Percentiles rank a stretch among this genome's conserved stretches.
phyloP scores from a whole-genome alignment of 1,140 invertebrate species.

The Akabosia matsudoensis region DNA sequence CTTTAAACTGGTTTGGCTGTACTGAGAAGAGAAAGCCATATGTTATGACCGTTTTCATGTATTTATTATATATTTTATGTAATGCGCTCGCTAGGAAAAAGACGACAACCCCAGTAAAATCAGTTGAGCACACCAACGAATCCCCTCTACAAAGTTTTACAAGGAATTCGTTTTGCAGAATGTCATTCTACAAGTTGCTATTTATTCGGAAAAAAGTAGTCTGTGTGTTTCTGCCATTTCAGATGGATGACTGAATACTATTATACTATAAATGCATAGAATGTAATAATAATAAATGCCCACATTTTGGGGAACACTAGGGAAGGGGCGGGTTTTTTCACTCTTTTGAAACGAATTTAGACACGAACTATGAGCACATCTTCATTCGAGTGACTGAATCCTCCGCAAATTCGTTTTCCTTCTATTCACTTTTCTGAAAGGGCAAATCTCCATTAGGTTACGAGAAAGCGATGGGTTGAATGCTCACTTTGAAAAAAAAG shows the following conservation, averaged over 20 bases:
- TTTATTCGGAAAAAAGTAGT: neutral
- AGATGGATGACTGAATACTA: conserved; percentile 16
- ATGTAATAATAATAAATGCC: conserved; percentile 9
- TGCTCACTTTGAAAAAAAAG: no score
- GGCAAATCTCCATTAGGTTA: conserved; percentile 3
- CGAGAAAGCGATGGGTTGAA: neutral
- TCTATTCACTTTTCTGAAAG: conserved; percentile 2
- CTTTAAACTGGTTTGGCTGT: no score
- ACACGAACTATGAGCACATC: neutral
- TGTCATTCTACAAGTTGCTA: neutral
- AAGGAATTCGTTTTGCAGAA: neutral
- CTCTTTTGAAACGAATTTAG: neutral
- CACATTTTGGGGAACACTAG: neutral
- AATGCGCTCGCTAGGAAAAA: neutral
- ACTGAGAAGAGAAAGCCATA: no score
- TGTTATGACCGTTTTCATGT: no score
- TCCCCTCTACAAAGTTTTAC: neutral
- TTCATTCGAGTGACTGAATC: conserved; percentile 13
- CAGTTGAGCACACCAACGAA: neutral
- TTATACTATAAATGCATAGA: conserved; percentile 4
- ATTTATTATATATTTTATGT: neutral
- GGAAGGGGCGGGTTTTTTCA: neutral
- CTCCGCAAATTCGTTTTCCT: conserved; percentile 6
- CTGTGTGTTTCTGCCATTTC: neutral
- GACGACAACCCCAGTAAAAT: neutral